phyloP scores from a whole-genome alignment of 1,140 invertebrate genomes.

The Bradysia coprophila region DNA sequence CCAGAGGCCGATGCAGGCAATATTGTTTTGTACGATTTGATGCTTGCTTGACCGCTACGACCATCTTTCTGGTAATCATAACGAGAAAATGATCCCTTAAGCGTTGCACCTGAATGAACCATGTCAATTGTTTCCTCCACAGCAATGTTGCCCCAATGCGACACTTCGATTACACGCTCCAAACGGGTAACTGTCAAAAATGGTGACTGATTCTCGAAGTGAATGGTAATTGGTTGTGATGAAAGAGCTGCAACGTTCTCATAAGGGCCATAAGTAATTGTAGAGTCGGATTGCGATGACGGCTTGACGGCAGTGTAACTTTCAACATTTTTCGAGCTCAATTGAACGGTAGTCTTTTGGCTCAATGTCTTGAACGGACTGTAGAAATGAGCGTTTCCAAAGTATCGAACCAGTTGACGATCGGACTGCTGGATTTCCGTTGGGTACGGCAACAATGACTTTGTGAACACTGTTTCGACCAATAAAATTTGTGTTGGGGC shows the following conservation, averaged over 20 bases:
- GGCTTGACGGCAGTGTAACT: constrained; percentile 78
- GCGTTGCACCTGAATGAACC: constrained; percentile 73
- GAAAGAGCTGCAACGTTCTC: constrained; percentile 41
- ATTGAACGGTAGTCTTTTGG: constrained; percentile 64
- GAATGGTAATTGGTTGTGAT: constrained; percentile 51
- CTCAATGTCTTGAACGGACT: constrained; percentile 60
- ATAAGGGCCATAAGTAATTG: constrained; percentile 76
- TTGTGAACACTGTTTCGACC: constrained; percentile 58
- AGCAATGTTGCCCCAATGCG: constrained; percentile 98
- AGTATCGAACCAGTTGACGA: constrained; percentile 79
- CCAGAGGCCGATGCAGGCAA: constrained; percentile 71
- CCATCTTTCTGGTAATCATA: constrained; percentile 91
- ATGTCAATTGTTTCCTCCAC: constrained; percentile 89
- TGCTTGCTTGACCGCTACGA: constrained; percentile 62
- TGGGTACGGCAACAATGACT: constrained; percentile 65
- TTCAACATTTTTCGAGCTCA: constrained; percentile 64
- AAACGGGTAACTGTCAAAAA: constrained; percentile 81
- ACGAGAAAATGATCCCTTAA: constrained; percentile 88
- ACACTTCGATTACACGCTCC: constrained; percentile 82
- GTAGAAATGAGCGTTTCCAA: constrained; percentile 68
- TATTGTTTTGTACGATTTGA: constrained; percentile 84
- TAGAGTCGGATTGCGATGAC: constrained; percentile 52
- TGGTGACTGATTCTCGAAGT: constrained; percentile 93
- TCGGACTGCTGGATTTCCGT: constrained; percentile 77
- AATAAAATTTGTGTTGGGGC: constrained; percentile 31